A percentile compares a stretch with the other conserved stretches of the same genome.
Conservation (phyloP, 2,113 vertebrate species). For the Periophthalmus modestus region DNA sequence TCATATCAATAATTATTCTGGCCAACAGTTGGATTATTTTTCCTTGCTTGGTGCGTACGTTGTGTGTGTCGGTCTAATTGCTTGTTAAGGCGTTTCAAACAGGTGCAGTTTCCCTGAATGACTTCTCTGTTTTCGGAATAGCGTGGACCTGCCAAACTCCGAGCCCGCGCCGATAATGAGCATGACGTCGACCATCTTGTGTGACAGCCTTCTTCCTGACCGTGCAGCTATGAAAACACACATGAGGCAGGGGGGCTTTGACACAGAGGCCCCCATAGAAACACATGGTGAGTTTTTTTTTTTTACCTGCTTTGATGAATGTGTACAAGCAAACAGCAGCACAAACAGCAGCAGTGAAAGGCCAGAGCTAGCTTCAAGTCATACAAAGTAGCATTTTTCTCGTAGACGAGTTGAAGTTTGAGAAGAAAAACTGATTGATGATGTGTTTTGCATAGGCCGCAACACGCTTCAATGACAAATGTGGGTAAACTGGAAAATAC, state of each 20-base stretch:
- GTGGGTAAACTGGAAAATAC: neutral
- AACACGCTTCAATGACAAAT: neutral
- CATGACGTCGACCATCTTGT: constrained; percentile 66
- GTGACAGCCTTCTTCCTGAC: constrained; percentile 72
- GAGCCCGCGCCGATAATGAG: constrained; percentile 45
- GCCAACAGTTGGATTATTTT: constrained; percentile 23
- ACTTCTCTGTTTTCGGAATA: constrained; percentile 68
- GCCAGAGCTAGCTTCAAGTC: constrained; percentile 35
- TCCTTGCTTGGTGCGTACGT: constrained; percentile 17
- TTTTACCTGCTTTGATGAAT: constrained; percentile 17
- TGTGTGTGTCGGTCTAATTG: constrained; percentile 53
- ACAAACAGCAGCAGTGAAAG: constrained; percentile 40
- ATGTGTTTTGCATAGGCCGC: neutral
- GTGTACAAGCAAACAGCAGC: constrained; percentile 35
- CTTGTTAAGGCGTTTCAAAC: constrained; percentile 68
- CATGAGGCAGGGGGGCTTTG: constrained; percentile 18
- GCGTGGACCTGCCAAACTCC: constrained; percentile 56
- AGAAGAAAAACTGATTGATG: constrained; percentile 31
- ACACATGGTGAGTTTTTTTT: constrained; percentile 1
- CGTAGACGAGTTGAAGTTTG: constrained; percentile 41
- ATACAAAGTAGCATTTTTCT: constrained; percentile 25
- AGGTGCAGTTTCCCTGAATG: constrained; percentile 73
- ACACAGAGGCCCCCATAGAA: constrained; percentile 8
- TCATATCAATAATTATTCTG: constrained; percentile 58
- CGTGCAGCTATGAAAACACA: constrained; percentile 73